phyloP scores from a whole-genome alignment of 2,113 vertebrate species.

The Ochotona curzoniae region DNA sequence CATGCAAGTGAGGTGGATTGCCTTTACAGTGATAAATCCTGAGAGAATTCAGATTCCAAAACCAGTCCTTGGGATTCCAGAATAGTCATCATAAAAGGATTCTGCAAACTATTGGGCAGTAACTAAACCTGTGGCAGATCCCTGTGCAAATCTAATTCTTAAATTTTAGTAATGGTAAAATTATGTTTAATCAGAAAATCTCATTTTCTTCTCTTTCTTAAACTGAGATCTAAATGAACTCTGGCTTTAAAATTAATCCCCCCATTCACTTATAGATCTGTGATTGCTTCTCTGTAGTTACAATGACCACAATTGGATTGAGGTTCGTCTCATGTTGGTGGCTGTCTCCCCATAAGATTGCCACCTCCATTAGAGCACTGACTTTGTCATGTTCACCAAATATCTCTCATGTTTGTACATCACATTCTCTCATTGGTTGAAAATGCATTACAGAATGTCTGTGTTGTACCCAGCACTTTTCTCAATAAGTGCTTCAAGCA shows the following conservation, averaged over 20 bases:
- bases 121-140: slow-evolving; percentile 58
- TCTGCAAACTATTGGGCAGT: slow-evolving; percentile 52
- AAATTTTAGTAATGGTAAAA: slow-evolving; percentile 72
- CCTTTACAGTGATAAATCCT: not conserved
- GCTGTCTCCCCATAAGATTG: not conserved
- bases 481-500: not conserved
- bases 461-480: not conserved
- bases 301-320: slow-evolving; percentile 5
- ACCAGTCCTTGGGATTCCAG: not conserved
- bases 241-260: slow-evolving; percentile 51
- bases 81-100: slow-evolving; percentile 46
- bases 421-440: not conserved
- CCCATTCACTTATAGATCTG: not conserved
- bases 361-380: not conserved
- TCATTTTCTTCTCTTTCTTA: slow-evolving; percentile 74
- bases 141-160: slow-evolving; percentile 63
- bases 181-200: slow-evolving; percentile 68
- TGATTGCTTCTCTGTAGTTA: not conserved
- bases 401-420: not conserved
- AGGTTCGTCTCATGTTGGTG: not conserved
- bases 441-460: not conserved
- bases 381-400: not conserved
- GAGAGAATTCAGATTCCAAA: not conserved
- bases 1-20: not conserved
- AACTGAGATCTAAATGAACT: slow-evolving; percentile 66